Evolutionary conservation across 2,888 invertebrate genomes (phyloP).

Genomic region (Iselma pallidipennis): DNA sequence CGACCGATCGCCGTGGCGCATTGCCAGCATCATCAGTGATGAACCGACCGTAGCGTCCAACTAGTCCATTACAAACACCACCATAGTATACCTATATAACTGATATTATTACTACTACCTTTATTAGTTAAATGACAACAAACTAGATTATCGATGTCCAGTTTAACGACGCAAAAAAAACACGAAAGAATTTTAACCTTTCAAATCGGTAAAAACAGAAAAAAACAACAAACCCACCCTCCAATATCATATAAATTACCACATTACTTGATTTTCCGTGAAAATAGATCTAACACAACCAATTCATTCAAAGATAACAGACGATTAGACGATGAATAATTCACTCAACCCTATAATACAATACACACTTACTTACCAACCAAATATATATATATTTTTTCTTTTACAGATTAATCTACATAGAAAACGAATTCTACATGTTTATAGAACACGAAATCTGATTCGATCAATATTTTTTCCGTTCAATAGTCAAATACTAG

Average conservation of each 20-base stretch:
- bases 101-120: neutral
- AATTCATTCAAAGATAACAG: neutral
- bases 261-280: too few relatives aligned
- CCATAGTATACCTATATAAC: too few relatives aligned
- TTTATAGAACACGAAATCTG: constrained; percentile 16
- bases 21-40: constrained; percentile 29
- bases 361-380: too few relatives aligned
- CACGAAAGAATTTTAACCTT: too few relatives aligned
- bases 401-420: constrained; percentile 10
- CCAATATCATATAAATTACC: too few relatives aligned
- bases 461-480: constrained; percentile 15
- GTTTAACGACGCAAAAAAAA: too few relatives aligned
- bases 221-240: neutral
- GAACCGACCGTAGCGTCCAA: constrained; percentile 19
- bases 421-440: constrained; percentile 9
- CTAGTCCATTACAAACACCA: constrained; percentile 24
- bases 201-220: too few relatives aligned
- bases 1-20: constrained; percentile 30
- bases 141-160: too few relatives aligned
- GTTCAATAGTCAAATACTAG: neutral
- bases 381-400: too few relatives aligned
- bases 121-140: neutral
- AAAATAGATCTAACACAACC: too few relatives aligned
- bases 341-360: neutral
- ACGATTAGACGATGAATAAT: constrained; percentile 17